These are phyloP conservation scores for Lasioglossum figueresi DNA, from an alignment of 2,888 invertebrate genomes.

Conservation along the genomic window DNA sequence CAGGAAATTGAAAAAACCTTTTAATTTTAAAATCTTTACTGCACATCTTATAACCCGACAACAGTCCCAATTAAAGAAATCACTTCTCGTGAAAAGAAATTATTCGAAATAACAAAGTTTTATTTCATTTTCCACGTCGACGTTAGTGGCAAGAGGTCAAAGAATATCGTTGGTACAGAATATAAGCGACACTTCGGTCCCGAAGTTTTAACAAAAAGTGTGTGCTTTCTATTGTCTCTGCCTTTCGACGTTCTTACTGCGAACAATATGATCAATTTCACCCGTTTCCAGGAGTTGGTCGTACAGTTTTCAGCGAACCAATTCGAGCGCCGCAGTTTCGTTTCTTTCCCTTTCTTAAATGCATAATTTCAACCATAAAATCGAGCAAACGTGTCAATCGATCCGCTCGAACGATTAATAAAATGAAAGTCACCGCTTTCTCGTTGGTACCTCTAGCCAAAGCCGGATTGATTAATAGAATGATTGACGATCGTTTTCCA, in stretches of 20 bases:
- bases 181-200: not conserved
- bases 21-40: not conserved
- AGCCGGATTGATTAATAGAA: conserved; percentile 33
- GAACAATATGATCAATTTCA: not conserved
- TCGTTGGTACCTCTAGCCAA: conserved; percentile 2
- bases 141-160: too few relatives aligned
- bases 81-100: too few relatives aligned
- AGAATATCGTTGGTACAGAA: too few relatives aligned
- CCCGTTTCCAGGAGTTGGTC: not conserved
- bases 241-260: not conserved
- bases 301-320: not conserved
- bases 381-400: not conserved
- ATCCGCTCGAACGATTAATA: not conserved
- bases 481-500: conserved; percentile 39
- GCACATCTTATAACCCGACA: not conserved
- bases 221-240: not conserved
- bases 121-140: not conserved
- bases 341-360: not conserved
- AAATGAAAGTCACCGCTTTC: conserved; percentile 31
- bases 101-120: too few relatives aligned
- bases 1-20: not conserved
- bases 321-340: not conserved
- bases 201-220: not conserved
- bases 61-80: not conserved
- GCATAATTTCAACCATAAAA: not conserved